Conservation (phyloP, 2,888 invertebrate genomes). For the Neria commutata region DNA sequence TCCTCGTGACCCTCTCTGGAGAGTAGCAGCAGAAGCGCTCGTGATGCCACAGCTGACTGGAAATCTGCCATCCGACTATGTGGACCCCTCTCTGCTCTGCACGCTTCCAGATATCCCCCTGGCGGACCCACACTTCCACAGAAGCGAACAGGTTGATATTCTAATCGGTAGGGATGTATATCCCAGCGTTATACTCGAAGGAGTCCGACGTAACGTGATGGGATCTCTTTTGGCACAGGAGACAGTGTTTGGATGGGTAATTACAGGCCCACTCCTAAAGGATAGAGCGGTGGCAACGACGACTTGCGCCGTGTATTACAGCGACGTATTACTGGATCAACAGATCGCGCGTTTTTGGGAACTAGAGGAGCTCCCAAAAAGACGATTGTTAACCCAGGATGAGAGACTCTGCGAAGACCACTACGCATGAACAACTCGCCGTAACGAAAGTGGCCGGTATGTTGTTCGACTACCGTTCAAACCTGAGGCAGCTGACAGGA, state of each 20-base stretch:
- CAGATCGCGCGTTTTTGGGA: constrained; percentile 3
- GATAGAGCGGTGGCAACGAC: not conserved
- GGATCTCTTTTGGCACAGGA: constrained; percentile 12
- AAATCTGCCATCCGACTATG: not conserved
- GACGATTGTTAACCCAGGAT: not conserved
- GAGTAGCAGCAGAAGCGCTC: not conserved
- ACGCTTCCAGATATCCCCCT: not conserved
- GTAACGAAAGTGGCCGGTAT: not conserved
- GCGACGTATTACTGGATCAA: not conserved
- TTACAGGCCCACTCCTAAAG: not conserved
- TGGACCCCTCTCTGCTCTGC: not conserved
- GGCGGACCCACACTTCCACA: constrained; percentile 10
- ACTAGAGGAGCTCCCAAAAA: not conserved
- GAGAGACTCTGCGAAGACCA: not conserved
- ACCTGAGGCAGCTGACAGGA: not conserved
- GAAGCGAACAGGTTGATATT: constrained; percentile 11
- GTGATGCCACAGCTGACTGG: constrained; percentile 4
- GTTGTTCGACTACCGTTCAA: not conserved
- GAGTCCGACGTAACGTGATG: not conserved
- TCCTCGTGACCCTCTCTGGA: not conserved
- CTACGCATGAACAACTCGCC: not conserved
- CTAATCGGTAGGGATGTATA: constrained; percentile 16
- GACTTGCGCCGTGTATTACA: not conserved
- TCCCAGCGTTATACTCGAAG: constrained; percentile 4
- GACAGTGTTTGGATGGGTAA: constrained; percentile 18